Conservation (phyloP, 2,888 invertebrate genomes). For the Drosophila nigricruria region DNA sequence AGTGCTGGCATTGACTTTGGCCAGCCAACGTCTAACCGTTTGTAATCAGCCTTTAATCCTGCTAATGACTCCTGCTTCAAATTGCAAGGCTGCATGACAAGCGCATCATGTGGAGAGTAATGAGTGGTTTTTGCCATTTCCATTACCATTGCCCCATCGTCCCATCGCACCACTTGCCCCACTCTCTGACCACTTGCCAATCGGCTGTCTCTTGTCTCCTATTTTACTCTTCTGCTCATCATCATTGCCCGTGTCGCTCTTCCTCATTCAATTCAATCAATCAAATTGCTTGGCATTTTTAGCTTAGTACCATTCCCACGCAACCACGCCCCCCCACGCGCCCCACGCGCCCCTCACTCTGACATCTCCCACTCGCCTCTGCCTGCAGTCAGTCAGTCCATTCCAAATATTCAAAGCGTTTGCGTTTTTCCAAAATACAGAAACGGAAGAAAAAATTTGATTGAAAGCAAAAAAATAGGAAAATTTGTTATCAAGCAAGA, state of each 20-base stretch:
- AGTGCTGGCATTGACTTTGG: neutral
- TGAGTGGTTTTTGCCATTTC: conserved; percentile 31
- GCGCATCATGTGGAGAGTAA: conserved; percentile 46
- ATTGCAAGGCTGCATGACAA: conserved; percentile 68
- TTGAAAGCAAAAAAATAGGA: neutral
- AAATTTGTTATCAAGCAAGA: neutral
- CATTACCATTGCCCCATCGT: neutral
- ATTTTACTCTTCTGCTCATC: conserved; percentile 19
- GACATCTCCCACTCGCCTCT: neutral
- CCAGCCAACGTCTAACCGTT: conserved; percentile 11
- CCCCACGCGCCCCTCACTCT: neutral
- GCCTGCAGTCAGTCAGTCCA: neutral
- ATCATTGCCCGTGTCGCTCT: conserved; percentile 38
- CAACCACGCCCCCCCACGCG: neutral
- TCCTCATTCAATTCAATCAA: conserved; percentile 72
- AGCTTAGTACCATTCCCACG: conserved; percentile 26
- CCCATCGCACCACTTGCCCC: neutral
- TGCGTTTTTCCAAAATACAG: neutral
- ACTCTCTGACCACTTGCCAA: neutral
- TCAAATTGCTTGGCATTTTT: conserved; percentile 65
- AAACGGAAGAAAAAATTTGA: neutral
- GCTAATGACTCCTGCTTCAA: conserved; percentile 62
- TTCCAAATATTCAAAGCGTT: conserved; percentile 11
- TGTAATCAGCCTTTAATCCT: conserved; percentile 46
- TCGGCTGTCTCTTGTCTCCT: conserved; percentile 8